Conservation (phyloP, 2,113 vertebrate genomes). For the Noturus placidus region DNA sequence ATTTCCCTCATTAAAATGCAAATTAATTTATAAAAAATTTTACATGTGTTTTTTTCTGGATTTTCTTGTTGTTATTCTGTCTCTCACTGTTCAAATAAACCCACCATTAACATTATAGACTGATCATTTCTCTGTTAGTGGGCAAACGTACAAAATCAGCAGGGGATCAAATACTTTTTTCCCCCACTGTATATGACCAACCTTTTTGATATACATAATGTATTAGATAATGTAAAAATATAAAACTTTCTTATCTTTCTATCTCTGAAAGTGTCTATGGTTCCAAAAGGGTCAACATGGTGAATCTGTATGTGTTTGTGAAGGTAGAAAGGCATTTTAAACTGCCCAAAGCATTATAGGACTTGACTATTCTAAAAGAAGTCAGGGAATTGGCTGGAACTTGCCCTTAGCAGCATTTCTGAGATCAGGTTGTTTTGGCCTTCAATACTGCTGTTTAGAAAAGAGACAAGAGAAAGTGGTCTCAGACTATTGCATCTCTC, state of each 20-base stretch:
- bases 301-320: constrained; percentile 32
- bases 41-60: no score
- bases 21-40: no score
- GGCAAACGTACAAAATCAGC: no score
- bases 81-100: no score
- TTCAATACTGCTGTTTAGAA: constrained; percentile 41
- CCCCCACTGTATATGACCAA: neutral
- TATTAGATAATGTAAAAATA: constrained; percentile 59
- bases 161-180: no score
- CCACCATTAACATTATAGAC: no score
- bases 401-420: constrained; percentile 44
- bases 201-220: constrained; percentile 18
- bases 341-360: constrained; percentile 43
- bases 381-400: constrained; percentile 41
- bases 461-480: constrained; percentile 32
- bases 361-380: constrained; percentile 41
- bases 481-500: constrained; percentile 23
- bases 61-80: no score
- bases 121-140: no score
- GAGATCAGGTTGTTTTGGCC: constrained; percentile 40
- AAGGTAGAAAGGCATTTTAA: constrained; percentile 28
- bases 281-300: constrained; percentile 60
- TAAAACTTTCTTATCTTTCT: constrained; percentile 43
- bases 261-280: constrained; percentile 59
- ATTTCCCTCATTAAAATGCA: no score